Evolutionary conservation across 2,797 vertebrate species (phyloP), one percentile per base, ranked within the genome.

Genomic region (Galaxias olidus): DNA sequence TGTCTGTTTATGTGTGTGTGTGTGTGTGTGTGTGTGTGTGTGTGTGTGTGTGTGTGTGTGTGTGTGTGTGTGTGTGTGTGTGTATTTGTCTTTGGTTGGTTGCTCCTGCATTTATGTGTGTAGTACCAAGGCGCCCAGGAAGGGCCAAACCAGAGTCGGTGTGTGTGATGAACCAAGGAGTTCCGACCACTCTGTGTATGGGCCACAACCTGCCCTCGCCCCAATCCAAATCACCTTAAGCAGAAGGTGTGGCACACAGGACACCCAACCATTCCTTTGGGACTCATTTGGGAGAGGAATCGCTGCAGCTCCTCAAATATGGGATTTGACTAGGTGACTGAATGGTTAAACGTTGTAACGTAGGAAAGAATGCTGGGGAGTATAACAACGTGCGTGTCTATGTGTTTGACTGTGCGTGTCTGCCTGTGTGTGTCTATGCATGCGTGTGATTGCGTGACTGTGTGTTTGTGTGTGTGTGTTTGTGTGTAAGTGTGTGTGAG

Each of bases 101-200:
- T 30, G 30, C 30, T 6, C 30, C 6, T 30, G 30, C 30, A 30
- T 30, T 30, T 46, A 57, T 71, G 68, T 80, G 66, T 78, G 66
- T 81, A 81, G 76, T 66, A 69, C 69, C 67, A 69, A 54, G 66
- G 58, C 64, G 66, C 66, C 74, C 63, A 65, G 71, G 67, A 64
- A 71, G 72, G 69, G 68, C 70, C 73, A 78, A 70, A 68, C 69
- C 45, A 63, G 59, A 54, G 49, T 80, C 77, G 66, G 77, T 83
- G 61, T 83, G 75, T 83, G 80, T 83, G 66, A 83, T 83, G 80
- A 83, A 76, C 74, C 71, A 73, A 72, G 80, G 80, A 72, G 77
- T 83, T 65, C 80, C 77, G 9, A 83, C 80, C 73, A 83, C 77
- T 52, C 64, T 83, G 69, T 83, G 80, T 72, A 78, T 78, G 73